Conservation (phyloP, 2,113 vertebrate genomes). For the Brevimyrus niger region DNA sequence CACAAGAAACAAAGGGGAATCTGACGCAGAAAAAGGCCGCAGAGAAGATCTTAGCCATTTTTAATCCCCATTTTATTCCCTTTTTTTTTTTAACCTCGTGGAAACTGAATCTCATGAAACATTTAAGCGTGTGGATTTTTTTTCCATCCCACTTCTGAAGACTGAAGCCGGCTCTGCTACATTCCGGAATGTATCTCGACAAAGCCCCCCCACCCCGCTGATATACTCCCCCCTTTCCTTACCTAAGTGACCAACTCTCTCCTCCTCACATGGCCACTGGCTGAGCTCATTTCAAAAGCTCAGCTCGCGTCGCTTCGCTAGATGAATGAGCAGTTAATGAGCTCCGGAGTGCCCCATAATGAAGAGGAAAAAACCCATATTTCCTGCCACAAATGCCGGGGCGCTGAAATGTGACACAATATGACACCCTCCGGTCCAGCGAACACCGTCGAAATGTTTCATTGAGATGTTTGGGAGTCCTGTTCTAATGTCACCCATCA, state of each 20-base stretch:
- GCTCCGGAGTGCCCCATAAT: slow-evolving; percentile 8
- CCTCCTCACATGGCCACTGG: slow-evolving; percentile 7
- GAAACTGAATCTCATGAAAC: background rate
- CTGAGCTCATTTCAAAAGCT: slow-evolving; percentile 30
- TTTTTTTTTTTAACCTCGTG: background rate
- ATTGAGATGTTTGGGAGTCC: background rate
- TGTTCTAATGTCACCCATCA: background rate
- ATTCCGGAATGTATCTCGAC: background rate
- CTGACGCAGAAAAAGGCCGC: background rate
- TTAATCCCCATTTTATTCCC: background rate
- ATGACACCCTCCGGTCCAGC: background rate
- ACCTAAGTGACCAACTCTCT: background rate
- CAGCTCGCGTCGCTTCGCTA: slow-evolving; percentile 23
- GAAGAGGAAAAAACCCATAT: background rate
- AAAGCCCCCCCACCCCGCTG: background rate
- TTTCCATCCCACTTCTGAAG: background rate
- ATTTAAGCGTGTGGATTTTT: background rate
- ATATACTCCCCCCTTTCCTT: background rate
- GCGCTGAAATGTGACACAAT: background rate
- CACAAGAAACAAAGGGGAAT: background rate
- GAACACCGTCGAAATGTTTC: background rate
- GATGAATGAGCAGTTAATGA: slow-evolving; percentile 26
- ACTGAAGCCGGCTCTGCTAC: background rate
- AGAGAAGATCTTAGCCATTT: background rate
- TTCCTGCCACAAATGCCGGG: background rate